These are phyloP conservation scores for Pomatostomus ruficeps DNA, from an alignment of 2,113 vertebrate species.

Conservation along the genomic window DNA sequence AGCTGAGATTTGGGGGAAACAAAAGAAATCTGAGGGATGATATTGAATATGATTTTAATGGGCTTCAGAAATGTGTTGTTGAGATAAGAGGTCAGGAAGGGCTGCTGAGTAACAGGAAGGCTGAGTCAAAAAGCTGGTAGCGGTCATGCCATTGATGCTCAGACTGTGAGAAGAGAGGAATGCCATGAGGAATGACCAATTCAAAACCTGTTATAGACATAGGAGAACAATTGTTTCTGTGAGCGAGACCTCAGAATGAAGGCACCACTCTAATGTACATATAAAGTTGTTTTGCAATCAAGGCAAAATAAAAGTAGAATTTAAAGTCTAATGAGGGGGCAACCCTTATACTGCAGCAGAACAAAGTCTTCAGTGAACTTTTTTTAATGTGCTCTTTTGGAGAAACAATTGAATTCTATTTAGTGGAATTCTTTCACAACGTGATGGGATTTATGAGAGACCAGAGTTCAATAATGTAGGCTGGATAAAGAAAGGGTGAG, in stretches of 20 bases:
- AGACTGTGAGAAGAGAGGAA: neutral
- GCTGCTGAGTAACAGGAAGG: neutral
- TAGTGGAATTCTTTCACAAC: neutral
- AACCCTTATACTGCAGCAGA: neutral
- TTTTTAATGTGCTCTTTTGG: neutral
- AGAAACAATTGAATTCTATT: neutral
- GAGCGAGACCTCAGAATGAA: neutral
- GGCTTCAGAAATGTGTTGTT: neutral
- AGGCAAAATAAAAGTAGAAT: neutral
- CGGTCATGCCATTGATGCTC: neutral
- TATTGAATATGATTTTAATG: neutral
- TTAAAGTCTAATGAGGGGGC: neutral
- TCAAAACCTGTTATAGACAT: neutral
- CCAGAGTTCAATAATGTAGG: neutral
- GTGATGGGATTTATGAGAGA: neutral
- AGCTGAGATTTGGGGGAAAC: neutral
- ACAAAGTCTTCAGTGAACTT: neutral
- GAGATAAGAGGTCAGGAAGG: neutral
- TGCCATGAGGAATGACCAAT: neutral
- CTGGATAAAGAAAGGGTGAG: neutral
- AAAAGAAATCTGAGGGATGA: neutral
- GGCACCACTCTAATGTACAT: neutral
- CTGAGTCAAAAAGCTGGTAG: neutral
- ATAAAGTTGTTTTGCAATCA: neutral
- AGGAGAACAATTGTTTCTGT: neutral